phyloP scores from a whole-genome alignment of 2,797 vertebrate genomes.

The Scolopax bukidnonensis region DNA sequence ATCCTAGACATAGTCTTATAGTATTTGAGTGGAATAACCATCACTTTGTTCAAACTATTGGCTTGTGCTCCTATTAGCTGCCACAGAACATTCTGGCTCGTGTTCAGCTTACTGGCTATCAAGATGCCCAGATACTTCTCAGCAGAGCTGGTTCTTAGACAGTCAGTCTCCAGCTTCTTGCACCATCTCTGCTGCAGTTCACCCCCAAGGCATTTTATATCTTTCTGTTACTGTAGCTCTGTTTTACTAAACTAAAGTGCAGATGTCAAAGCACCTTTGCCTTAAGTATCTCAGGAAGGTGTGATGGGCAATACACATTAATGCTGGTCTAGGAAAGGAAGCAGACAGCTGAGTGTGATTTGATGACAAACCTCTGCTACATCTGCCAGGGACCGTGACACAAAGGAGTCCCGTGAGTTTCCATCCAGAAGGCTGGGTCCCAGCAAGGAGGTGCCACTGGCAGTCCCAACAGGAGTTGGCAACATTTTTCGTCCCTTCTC shows the following conservation, averaged over 20 bases:
- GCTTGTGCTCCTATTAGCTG: not conserved
- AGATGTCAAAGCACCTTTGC: not conserved
- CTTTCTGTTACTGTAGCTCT: not conserved
- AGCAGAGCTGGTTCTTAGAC: not conserved
- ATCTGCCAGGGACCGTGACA: constrained; percentile 92
- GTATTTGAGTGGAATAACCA: not conserved
- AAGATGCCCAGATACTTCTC: not conserved
- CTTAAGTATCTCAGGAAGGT: not conserved
- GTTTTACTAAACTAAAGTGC: not conserved
- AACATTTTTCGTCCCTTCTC: constrained; percentile 91
- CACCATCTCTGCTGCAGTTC: not conserved
- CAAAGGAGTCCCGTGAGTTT: constrained; percentile 97
- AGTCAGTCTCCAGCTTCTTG: not conserved
- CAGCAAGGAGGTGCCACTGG: constrained; percentile 90
- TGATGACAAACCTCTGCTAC: constrained; percentile 86
- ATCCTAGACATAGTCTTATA: not conserved
- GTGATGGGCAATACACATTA: not conserved
- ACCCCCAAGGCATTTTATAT: not conserved
- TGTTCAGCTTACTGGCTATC: accelerated
- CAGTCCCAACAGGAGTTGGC: constrained; percentile 82
- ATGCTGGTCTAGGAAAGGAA: not conserved
- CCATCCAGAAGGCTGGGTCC: constrained; percentile 95
- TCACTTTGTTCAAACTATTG: not conserved
- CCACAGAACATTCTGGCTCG: not conserved
- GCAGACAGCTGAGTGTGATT: not conserved